Percentiles rank a stretch among this genome's conserved stretches.
Evolutionary conservation across 2,888 invertebrate genomes (phyloP).

Genomic region (Rhagium mordax): DNA sequence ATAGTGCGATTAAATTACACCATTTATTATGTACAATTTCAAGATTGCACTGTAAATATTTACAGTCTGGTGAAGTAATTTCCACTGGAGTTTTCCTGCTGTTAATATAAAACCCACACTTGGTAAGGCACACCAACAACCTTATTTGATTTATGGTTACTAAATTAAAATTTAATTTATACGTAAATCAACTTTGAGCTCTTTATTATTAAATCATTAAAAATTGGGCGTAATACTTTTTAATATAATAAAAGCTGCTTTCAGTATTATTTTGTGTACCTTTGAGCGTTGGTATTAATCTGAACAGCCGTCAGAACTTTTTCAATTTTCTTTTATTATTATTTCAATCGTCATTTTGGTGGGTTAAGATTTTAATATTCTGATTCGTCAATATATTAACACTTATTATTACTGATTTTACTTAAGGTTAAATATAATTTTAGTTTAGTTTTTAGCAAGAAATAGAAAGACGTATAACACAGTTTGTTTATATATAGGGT

Average conservation of each 20-base stretch:
- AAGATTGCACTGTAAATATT: too few relatives aligned
- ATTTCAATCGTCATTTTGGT: conserved; percentile 8
- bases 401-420: too few relatives aligned
- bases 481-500: too few relatives aligned
- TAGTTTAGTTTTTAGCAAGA: too few relatives aligned
- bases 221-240: background rate
- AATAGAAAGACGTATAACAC: too few relatives aligned
- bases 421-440: too few relatives aligned
- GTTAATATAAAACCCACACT: too few relatives aligned
- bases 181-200: background rate
- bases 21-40: too few relatives aligned
- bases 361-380: background rate
- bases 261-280: conserved; percentile 3
- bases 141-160: conserved; percentile 5
- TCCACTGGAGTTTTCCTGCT: too few relatives aligned
- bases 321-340: conserved; percentile 6
- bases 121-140: background rate
- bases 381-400: background rate
- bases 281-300: background rate
- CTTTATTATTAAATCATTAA: conserved; percentile 9
- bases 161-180: background rate
- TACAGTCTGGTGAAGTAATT: too few relatives aligned
- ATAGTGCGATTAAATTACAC: too few relatives aligned
- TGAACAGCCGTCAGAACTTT: background rate
- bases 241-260: conserved; percentile 14